phyloP scores from a whole-genome alignment of 2,797 vertebrate genomes.

The Poecilia wingei region DNA sequence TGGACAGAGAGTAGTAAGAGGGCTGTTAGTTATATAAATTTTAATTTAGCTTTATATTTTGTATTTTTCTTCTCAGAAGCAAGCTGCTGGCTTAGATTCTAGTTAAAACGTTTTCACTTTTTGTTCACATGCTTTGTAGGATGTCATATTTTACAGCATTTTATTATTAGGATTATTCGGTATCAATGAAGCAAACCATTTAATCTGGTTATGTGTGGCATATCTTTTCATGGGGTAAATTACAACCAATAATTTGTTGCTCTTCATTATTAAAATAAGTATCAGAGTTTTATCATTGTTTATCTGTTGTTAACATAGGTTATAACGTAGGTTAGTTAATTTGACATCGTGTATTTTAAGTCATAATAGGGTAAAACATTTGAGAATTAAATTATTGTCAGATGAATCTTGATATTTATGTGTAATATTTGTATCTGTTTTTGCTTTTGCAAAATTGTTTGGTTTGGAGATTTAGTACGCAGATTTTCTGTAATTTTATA shows the following conservation, averaged over 20 bases:
- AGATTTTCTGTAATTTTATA: constrained; percentile 26
- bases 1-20: not conserved
- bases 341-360: not conserved
- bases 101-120: not conserved
- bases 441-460: not conserved
- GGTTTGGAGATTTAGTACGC: constrained; percentile 3
- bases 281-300: not conserved
- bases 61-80: not conserved
- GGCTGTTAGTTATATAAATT: not conserved
- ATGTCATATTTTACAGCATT: constrained; percentile 13
- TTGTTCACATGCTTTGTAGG: not conserved
- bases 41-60: not conserved
- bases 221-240: not conserved
- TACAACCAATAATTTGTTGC: not conserved
- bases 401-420: not conserved
- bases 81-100: not conserved
- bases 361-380: not conserved
- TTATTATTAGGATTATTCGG: not conserved
- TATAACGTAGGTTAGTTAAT: not conserved
- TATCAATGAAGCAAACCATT: not conserved
- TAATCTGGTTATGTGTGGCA: not conserved
- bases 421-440: not conserved
- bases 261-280: not conserved
- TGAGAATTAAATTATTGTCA: not conserved
- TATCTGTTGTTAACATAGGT: not conserved